These are phyloP conservation scores for Arnoldichthys spilopterus DNA, from an alignment of 2,797 vertebrate species.

Conservation along the genomic window DNA sequence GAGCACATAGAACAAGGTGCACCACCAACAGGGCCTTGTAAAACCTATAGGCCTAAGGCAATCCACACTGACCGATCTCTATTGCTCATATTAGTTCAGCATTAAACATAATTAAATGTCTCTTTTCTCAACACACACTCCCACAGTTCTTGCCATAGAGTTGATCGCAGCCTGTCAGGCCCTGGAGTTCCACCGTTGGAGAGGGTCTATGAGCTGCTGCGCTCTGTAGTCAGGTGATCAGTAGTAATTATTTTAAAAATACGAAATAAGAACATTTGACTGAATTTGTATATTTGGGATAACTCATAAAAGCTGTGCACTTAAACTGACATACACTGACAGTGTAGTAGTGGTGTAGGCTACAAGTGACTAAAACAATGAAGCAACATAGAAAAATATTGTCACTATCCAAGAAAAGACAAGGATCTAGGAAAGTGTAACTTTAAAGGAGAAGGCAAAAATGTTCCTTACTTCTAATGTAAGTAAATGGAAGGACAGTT, in stretches of 20 bases:
- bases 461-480: no score
- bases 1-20: constrained; percentile 96
- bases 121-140: not conserved
- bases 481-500: no score
- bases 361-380: no score
- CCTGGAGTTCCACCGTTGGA: constrained; percentile 97
- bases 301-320: no score
- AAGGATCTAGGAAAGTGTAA: no score
- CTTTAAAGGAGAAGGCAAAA: no score
- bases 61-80: not conserved
- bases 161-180: constrained; percentile 94
- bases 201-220: constrained; percentile 96
- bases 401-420: no score
- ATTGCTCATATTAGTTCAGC: not conserved
- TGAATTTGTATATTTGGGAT: no score
- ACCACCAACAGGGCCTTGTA: not conserved
- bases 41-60: not conserved
- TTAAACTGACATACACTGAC: no score
- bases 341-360: no score
- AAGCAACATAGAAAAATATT: no score
- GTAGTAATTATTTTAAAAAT: not conserved
- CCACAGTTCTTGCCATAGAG: constrained; percentile 91
- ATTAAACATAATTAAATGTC: not conserved
- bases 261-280: not conserved
- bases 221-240: constrained; percentile 91